Evolutionary conservation across 2,797 vertebrate genomes (phyloP).

Genomic region (Catostomus latipinnis): DNA sequence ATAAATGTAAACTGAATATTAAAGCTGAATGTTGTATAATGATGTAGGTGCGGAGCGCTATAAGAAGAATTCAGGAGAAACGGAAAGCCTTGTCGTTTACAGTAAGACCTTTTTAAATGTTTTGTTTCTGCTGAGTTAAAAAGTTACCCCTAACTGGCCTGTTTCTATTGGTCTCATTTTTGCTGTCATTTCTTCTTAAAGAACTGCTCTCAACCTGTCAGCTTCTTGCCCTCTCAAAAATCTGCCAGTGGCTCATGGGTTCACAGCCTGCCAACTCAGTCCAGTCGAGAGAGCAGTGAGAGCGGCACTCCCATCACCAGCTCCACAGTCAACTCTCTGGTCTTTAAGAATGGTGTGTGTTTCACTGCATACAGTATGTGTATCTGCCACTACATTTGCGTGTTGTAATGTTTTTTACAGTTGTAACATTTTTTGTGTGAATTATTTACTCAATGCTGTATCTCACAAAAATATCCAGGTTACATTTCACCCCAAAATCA

Average conservation of each 20-base stretch:
- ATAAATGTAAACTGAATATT: neutral
- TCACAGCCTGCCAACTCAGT: slow-evolving; percentile 67
- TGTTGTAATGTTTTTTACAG: neutral
- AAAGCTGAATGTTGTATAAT: slow-evolving; percentile 38
- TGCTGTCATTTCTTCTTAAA: slow-evolving; percentile 59
- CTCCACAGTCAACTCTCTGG: slow-evolving; percentile 70
- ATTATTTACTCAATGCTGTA: no score
- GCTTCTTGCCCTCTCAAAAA: slow-evolving; percentile 80
- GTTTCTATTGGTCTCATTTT: neutral
- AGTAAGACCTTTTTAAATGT: slow-evolving; percentile 72
- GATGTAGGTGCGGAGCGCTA: slow-evolving; percentile 85
- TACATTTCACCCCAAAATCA: no score
- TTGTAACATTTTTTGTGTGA: no score
- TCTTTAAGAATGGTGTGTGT: slow-evolving; percentile 82
- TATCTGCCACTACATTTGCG: neutral
- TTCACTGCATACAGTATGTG: neutral
- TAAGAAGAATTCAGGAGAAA: slow-evolving; percentile 91
- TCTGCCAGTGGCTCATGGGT: slow-evolving; percentile 77
- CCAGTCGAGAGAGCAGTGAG: slow-evolving; percentile 76
- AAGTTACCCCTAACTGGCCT: no score
- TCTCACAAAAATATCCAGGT: no score
- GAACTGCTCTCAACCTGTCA: slow-evolving; percentile 86
- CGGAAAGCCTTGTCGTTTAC: slow-evolving; percentile 86
- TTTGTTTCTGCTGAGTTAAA: neutral
- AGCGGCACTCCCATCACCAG: slow-evolving; percentile 66